Evolutionary conservation across 2,113 vertebrate species (phyloP), one percentile per base, ranked within the genome.

Genomic region (Ochotona princeps): DNA sequence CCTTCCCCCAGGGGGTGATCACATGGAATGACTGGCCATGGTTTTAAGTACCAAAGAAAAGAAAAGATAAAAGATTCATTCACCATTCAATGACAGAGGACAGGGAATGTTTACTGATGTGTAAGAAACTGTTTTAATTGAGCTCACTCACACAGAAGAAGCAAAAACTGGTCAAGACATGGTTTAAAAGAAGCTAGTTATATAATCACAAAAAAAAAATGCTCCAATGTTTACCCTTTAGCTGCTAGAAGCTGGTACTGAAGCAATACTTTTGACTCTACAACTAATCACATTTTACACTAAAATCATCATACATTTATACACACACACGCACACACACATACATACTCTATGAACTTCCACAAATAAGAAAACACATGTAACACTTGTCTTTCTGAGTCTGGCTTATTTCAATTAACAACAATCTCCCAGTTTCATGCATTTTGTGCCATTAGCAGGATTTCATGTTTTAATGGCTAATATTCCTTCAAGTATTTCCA

Each of bases 1-100:
- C 30, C 20, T 60, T 38, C 8, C 32, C 83, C 30, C 25, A 38
- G 67, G 76, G 30, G 35, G 51, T 76, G 32, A 72, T 2, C 21
- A 80, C 21, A 14, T 5, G 2, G 38, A 85, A 87, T 2, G 47
- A 18, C 38, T 49, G 61, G 72, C 61, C 49, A 44, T 5, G 57
- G 47, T 49, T 65, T 69, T 14, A 72, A 91, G n/a, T 47, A 70
- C 14, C 21, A 23, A 85, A 61, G 49, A 93, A 75, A 60, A n/a
- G n/a, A n/a, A n/a, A n/a, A n/a, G n/a, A 89, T 65, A 80, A 85
- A 67, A 95, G 72, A 76, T n/a, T 13, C 76, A 51, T 72, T 60
- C 66, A 30, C 67, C 14, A 85, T 21, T 5, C 83, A 87, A 54
- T 54, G 44, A 60, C 6, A 21, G 28, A 38, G 3, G 9, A 18